Evolutionary conservation across 2,797 vertebrate genomes (phyloP).

Genomic region (Adelosebastes latens): DNA sequence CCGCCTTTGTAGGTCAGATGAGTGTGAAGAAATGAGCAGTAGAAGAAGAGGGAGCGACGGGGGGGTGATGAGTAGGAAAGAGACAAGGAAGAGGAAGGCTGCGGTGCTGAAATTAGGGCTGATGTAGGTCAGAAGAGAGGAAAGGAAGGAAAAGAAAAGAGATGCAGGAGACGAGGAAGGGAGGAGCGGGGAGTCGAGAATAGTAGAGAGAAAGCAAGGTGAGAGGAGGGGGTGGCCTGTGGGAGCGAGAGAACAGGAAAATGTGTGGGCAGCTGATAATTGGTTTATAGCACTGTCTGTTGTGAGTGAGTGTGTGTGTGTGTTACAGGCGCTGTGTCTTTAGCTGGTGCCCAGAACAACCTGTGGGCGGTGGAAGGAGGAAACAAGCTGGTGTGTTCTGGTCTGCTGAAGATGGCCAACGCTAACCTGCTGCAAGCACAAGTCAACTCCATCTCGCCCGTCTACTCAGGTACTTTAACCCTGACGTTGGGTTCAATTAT

Average conservation of each 20-base stretch:
- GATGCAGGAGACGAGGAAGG: not conserved
- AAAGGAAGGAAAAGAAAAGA: conserved; percentile 3
- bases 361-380: conserved; percentile 98
- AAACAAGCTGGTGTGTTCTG: conserved; percentile 94
- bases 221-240: conserved; percentile 44
- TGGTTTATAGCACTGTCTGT: conserved; percentile 56
- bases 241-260: conserved; percentile 52
- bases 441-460: conserved; percentile 86
- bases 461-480: conserved; percentile 82
- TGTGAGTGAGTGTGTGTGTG: conserved; percentile 26
- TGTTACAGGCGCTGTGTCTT: conserved; percentile 91
- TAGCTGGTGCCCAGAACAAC: conserved; percentile 93
- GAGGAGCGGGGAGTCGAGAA: conserved; percentile 33
- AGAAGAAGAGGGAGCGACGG: not conserved
- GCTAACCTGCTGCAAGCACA: conserved; percentile 89
- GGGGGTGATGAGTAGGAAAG: not conserved
- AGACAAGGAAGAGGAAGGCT: not conserved
- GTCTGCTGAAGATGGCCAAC: conserved; percentile 92
- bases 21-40: conserved; percentile 2
- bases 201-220: conserved; percentile 50
- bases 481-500: not conserved
- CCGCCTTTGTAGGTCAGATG: conserved; percentile 94
- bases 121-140: conserved; percentile 41
- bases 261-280: conserved; percentile 64
- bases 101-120: not conserved